Evolutionary conservation across 2,113 vertebrate species (phyloP).

Genomic region (Grantiella picta): DNA sequence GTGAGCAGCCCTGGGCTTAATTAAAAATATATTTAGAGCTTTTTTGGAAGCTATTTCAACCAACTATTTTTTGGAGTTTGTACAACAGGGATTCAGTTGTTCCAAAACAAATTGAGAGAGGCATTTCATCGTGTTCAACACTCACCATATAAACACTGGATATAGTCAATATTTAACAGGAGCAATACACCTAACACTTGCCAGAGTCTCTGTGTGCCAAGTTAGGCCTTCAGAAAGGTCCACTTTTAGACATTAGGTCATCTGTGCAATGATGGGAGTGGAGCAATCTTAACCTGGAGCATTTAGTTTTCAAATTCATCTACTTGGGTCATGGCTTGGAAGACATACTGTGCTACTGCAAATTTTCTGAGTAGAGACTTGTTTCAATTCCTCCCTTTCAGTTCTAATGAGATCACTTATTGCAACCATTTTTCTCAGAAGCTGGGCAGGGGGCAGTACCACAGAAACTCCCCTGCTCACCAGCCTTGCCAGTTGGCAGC

Average conservation of each 20-base stretch:
- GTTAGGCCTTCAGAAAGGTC: not conserved
- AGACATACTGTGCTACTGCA: not conserved
- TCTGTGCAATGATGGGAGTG: not conserved
- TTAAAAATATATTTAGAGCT: not conserved
- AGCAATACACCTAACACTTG: not conserved
- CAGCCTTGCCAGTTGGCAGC: fast-evolving
- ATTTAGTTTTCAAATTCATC: not conserved
- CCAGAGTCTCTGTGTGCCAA: not conserved
- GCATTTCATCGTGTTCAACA: not conserved
- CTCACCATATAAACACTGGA: not conserved
- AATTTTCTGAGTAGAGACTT: not conserved
- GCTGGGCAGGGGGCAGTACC: not conserved
- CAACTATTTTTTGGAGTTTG: not conserved
- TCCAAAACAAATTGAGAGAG: not conserved
- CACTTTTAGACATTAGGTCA: not conserved
- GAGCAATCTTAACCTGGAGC: not conserved
- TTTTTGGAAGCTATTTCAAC: not conserved
- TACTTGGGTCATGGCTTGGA: not conserved
- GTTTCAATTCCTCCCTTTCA: not conserved
- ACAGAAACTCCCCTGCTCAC: not conserved
- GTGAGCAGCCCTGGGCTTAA: not conserved
- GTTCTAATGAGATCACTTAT: not conserved
- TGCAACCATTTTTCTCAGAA: not conserved
- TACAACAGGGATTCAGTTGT: not conserved
- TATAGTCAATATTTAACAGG: not conserved